Evolutionary conservation across 1,140 invertebrate species (phyloP), one percentile per base, ranked within the genome.

Genomic region (Eulimnadia texana): DNA sequence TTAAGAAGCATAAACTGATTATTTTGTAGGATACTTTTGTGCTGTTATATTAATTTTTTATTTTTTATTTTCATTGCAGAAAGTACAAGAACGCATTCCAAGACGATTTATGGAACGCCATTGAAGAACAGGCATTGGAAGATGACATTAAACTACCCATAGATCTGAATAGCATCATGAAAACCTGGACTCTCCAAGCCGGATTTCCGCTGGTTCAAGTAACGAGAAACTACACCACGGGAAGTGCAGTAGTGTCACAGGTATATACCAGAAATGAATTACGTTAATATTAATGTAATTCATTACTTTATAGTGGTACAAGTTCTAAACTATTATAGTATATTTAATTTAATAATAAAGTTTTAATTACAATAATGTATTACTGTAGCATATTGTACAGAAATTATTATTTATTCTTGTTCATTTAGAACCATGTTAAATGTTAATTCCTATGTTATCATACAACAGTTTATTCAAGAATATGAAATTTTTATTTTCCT

Each of bases 101-200:
- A 71, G 80, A 89, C 66, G 88, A 94, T 74, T 72, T 96, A 0
- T 96, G 90, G 90, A 72, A 79, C 29, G 81, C 84, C 11, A 72
- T 95, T 6, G 90, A 88, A 0, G 75, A 82, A 49, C 83, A 87
- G 68, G 85, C 84, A 0, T 79, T 83, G 60, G 70, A 74, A 52
- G 79, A 80, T 54, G 52, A 22, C 10, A 19, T 49, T 3, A 20
- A 57, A 2, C 25, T 57, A 3, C 55, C 55, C 22, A 16, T 28
- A 16, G 27, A 33, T 79, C 69, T 77, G 1, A 70, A 68, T 25
- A 63, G 53, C 1, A 71, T 78, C 3, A 74, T 78, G 73, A 71
- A 77, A 54, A 76, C 75, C 2, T 78, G 77, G 77, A 73, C 72
- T 9, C 64, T 74, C 11, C 77, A 79, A 67, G 76, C 72, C 67